phyloP scores from a whole-genome alignment of 1,140 invertebrate genomes.

The Physella acuta region DNA sequence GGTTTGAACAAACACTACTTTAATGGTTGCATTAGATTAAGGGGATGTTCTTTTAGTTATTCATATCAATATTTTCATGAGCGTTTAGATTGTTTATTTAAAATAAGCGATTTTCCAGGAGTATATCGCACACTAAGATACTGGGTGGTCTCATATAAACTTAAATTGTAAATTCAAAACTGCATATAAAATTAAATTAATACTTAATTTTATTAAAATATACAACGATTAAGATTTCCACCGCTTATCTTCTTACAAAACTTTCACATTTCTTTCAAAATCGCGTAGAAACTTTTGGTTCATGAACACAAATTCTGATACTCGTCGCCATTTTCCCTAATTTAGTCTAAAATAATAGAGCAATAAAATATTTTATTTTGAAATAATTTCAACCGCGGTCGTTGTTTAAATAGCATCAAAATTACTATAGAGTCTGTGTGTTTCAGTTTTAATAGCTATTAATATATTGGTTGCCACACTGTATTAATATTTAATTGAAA shows the following conservation, averaged over 20 bases:
- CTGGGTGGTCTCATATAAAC: background rate
- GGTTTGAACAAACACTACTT: too few relatives aligned
- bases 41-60: too few relatives aligned
- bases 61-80: too few relatives aligned
- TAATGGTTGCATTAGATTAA: too few relatives aligned
- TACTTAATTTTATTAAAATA: background rate
- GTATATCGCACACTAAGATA: background rate
- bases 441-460: too few relatives aligned
- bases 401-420: background rate
- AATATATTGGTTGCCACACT: too few relatives aligned
- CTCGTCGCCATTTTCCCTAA: constrained; percentile 26
- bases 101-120: background rate
- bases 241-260: background rate
- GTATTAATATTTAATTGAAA: too few relatives aligned
- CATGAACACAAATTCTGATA: constrained; percentile 26
- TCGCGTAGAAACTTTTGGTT: constrained; percentile 8
- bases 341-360: background rate
- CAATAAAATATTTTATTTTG: too few relatives aligned
- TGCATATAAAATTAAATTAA: background rate
- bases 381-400: constrained; percentile 1
- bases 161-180: background rate
- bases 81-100: background rate
- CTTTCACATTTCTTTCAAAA: background rate
- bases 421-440: too few relatives aligned
- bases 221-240: background rate